Conservation (phyloP, 2,113 vertebrate genomes). For the Acanthochromis polyacanthus region DNA sequence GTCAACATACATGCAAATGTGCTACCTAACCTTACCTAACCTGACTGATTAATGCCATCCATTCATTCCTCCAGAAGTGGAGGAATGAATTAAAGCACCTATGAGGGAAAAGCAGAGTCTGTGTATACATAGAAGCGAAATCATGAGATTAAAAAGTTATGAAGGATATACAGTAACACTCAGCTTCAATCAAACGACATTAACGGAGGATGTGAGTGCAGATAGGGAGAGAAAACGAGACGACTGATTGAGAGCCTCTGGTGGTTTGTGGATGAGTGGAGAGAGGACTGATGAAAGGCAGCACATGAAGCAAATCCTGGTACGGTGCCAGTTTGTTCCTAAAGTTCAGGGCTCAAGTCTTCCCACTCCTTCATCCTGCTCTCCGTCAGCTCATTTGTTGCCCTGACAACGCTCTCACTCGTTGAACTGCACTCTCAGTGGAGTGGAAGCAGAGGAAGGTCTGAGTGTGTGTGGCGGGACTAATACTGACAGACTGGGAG, state of each 20-base stretch:
- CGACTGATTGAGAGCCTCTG: constrained; percentile 51
- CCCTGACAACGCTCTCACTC: constrained; percentile 74
- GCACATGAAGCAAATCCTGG: constrained; percentile 19
- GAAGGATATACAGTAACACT: constrained; percentile 15
- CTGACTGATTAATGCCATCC: background rate
- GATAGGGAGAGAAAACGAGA: constrained; percentile 29
- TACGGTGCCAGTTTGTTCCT: constrained; percentile 40
- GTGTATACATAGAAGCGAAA: constrained; percentile 3
- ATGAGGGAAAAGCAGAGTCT: background rate
- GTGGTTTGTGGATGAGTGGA: constrained; percentile 67
- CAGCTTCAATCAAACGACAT: constrained; percentile 23
- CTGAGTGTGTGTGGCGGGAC: constrained; percentile 27
- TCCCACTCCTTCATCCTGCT: constrained; percentile 68
- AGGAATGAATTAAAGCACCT: background rate
- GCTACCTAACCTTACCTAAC: background rate
- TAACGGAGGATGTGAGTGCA: constrained; percentile 30
- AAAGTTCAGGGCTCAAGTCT: constrained; percentile 76
- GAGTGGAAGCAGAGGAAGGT: constrained; percentile 46
- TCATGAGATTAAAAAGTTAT: constrained; percentile 1
- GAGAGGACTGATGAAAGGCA: constrained; percentile 61
- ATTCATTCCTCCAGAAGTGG: background rate
- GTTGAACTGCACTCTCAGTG: constrained; percentile 54
- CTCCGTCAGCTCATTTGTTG: constrained; percentile 67
- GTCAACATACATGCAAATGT: background rate
- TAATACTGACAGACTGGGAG: constrained; percentile 10